phyloP scores from a whole-genome alignment of 2,113 vertebrate genomes.

The Dunckerocampus dactyliophorus region DNA sequence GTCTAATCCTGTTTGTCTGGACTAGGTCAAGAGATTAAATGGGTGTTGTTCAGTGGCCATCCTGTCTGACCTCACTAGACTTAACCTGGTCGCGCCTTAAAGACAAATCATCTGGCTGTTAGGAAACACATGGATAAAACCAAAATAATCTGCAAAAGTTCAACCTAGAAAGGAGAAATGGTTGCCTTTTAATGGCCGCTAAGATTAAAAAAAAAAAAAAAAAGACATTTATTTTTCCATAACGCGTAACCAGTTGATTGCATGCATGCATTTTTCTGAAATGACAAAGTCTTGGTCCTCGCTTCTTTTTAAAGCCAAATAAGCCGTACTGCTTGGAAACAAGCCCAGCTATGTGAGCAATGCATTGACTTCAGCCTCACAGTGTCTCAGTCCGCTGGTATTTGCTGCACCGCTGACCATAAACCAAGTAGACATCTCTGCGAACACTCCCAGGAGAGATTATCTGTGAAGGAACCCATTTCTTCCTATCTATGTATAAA shows the following conservation, averaged over 20 bases:
- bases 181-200: background rate
- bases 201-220: too few species aligned
- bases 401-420: constrained; percentile 55
- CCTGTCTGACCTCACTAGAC: constrained; percentile 55
- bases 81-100: constrained; percentile 36
- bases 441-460: constrained; percentile 44
- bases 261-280: too few species aligned
- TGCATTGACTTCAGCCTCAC: constrained; percentile 50
- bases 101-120: constrained; percentile 39
- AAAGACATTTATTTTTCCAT: too few species aligned
- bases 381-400: constrained; percentile 48
- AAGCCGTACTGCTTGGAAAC: constrained; percentile 25
- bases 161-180: constrained; percentile 22
- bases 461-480: constrained; percentile 45
- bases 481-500: constrained; percentile 51
- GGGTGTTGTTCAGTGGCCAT: constrained; percentile 29
- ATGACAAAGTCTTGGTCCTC: too few species aligned
- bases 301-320: background rate
- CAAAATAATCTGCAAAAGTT: background rate
- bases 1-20: constrained; percentile 54
- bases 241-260: too few species aligned
- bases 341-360: constrained; percentile 58
- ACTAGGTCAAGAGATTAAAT: constrained; percentile 57
- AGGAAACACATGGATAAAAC: background rate
- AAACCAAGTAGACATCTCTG: constrained; percentile 52